Conservation (phyloP, 1,140 invertebrate species). For the Cataglyphis hispanica region DNA sequence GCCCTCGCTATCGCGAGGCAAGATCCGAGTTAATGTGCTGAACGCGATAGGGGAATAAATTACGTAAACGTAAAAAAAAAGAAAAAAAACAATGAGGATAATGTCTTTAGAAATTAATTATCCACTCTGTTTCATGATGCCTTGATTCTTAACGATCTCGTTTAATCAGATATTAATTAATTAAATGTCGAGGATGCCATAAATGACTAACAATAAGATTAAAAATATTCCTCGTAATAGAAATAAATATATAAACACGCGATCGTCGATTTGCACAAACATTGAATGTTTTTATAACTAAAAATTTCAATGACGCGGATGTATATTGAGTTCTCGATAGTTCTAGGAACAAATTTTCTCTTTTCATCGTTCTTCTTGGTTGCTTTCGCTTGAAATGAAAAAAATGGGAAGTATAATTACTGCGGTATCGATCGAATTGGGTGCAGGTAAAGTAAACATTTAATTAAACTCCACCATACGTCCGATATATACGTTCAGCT, state of each 20-base stretch:
- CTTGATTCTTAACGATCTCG: conserved; percentile 1
- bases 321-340: not conserved
- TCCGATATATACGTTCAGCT: conserved; percentile 69
- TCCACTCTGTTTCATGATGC: conserved; percentile 22
- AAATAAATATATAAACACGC: conserved; percentile 5
- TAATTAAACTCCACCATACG: conserved; percentile 80
- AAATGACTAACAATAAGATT: not conserved
- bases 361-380: conserved; percentile 34
- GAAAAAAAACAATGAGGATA: conserved; percentile 11
- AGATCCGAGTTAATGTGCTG: conserved; percentile 44
- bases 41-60: conserved; percentile 42
- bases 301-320: conserved; percentile 22
- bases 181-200: conserved; percentile 13
- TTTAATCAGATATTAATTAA: conserved; percentile 40
- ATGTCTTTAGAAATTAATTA: conserved; percentile 31
- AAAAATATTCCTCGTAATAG: not conserved
- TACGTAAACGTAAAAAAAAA: conserved; percentile 34
- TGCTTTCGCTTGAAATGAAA: conserved; percentile 44
- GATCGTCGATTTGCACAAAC: not conserved
- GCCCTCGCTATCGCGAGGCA: conserved; percentile 34
- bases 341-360: conserved; percentile 44
- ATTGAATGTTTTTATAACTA: not conserved
- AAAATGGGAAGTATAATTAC: conserved; percentile 59
- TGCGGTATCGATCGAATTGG: conserved; percentile 66
- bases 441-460: conserved; percentile 75